Conservation (phyloP, 2,113 vertebrate genomes). For the Acrocephalus arundinaceus region DNA sequence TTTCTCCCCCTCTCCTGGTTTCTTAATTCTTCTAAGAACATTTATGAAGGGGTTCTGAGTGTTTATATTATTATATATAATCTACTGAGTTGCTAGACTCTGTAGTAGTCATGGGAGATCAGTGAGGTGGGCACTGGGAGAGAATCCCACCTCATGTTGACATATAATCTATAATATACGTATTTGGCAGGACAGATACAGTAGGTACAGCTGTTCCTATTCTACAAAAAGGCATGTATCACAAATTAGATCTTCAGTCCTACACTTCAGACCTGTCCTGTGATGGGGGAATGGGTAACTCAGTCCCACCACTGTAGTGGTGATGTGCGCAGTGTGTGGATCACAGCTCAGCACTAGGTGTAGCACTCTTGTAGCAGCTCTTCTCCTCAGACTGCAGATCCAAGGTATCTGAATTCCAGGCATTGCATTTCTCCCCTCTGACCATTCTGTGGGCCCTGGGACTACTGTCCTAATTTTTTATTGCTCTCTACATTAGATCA, state of each 20-base stretch:
- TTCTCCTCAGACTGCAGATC: not conserved
- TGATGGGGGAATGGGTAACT: accelerated
- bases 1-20: not conserved
- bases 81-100: not conserved
- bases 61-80: not conserved
- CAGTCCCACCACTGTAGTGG: not conserved
- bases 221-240: accelerated
- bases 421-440: accelerated
- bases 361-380: not conserved
- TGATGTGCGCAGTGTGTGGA: accelerated
- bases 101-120: not conserved
- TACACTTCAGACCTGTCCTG: not conserved
- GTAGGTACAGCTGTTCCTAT: not conserved
- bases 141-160: not conserved
- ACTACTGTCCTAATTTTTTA: not conserved
- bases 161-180: not conserved
- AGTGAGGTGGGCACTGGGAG: not conserved
- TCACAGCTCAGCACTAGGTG: not conserved
- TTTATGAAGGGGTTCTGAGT: not conserved
- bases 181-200: not conserved
- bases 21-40: not conserved
- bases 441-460: not conserved
- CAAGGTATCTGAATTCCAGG: not conserved
- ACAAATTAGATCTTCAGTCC: not conserved
- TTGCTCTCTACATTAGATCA: not conserved